Conservation (phyloP, 1,140 invertebrate genomes). For the Sminthurides bifidus region DNA sequence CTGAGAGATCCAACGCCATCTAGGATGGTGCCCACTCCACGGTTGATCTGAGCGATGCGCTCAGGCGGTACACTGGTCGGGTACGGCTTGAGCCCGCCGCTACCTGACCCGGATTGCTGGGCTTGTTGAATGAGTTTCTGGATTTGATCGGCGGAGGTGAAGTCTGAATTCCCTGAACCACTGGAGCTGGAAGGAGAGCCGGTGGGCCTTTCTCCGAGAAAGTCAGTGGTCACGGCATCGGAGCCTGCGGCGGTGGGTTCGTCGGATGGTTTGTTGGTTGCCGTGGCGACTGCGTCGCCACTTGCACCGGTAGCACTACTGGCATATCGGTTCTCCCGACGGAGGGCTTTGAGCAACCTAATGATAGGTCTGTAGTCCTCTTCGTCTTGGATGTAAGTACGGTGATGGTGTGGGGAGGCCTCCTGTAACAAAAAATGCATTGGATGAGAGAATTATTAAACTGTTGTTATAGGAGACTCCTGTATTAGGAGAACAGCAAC, state of each 20-base stretch:
- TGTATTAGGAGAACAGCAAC: no score
- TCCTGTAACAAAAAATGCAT: no score
- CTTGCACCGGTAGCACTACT: background rate
- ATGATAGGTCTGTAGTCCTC: background rate
- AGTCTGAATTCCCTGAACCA: background rate
- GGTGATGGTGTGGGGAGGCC: background rate
- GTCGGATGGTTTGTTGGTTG: no score
- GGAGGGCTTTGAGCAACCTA: background rate
- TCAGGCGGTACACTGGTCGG: background rate
- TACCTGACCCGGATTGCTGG: background rate
- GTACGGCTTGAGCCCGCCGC: background rate
- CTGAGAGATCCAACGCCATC: conserved; percentile 11
- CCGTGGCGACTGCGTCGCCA: background rate
- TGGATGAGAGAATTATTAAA: no score
- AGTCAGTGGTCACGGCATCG: no score
- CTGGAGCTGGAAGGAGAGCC: background rate
- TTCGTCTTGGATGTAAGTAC: no score
- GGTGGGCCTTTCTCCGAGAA: no score
- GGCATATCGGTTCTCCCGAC: background rate
- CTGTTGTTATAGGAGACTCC: no score
- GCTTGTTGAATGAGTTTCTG: background rate
- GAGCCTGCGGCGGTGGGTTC: no score
- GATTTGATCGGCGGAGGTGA: background rate
- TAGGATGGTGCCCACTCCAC: conserved; percentile 16
- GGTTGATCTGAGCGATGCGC: conserved; percentile 9